phyloP scores from a whole-genome alignment of 2,113 vertebrate genomes.

The Anoura caudifer region DNA sequence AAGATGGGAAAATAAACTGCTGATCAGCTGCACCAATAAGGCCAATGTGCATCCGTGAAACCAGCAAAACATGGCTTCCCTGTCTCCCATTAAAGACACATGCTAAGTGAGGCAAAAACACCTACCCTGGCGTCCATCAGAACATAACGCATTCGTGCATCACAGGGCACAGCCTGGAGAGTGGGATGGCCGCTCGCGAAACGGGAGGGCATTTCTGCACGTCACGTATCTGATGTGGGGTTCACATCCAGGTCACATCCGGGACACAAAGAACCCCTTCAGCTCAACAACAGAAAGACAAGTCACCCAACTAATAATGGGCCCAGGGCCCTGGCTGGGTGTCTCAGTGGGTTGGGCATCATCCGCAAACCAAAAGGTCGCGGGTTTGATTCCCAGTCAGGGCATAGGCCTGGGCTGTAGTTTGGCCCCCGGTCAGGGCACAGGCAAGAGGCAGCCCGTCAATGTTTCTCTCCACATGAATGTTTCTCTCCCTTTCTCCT shows the following conservation, averaged over 20 bases:
- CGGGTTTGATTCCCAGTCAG: background rate
- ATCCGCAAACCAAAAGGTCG: background rate
- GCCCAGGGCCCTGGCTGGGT: too few species aligned
- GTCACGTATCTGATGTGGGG: background rate
- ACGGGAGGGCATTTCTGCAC: background rate
- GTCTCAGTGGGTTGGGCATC: background rate
- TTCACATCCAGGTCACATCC: background rate
- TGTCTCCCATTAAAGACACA: background rate
- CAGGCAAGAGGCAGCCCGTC: too few species aligned
- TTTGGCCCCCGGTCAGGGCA: too few species aligned
- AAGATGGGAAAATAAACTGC: background rate
- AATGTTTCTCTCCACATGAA: too few species aligned
- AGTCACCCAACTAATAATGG: background rate
- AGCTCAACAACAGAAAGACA: background rate
- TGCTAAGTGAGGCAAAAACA: background rate
- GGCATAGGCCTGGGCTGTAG: background rate
- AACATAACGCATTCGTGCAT: background rate
- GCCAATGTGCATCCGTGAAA: background rate
- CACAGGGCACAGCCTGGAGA: background rate
- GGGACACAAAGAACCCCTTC: background rate
- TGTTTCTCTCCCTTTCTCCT: background rate
- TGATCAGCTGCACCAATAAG: fast-evolving
- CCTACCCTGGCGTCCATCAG: background rate
- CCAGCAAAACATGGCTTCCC: background rate
- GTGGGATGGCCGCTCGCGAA: background rate